Evolutionary conservation across 2,888 invertebrate species (phyloP).

Genomic region (Sinelater perroti): DNA sequence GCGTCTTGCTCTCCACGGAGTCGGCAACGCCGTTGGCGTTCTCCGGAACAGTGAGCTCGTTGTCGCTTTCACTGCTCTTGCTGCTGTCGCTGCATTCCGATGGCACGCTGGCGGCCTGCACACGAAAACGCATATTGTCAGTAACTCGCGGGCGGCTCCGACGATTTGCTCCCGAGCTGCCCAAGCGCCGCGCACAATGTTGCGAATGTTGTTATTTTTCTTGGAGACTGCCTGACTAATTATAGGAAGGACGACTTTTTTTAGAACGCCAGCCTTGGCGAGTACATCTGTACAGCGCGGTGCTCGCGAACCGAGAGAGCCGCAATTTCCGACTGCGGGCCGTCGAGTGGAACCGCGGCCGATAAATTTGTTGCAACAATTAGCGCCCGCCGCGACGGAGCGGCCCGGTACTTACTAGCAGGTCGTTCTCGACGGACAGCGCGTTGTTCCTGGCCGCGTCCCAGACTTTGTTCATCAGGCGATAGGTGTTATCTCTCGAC

Average conservation of each 20-base stretch:
- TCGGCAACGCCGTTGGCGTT: conserved; percentile 18
- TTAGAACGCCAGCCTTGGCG: conserved; percentile 12
- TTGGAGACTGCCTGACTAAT: conserved; percentile 6
- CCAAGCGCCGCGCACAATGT: too few relatives aligned
- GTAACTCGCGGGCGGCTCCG: too few relatives aligned
- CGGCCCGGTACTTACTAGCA: conserved; percentile 33
- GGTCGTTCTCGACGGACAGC: conserved; percentile 51
- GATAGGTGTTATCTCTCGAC: conserved; percentile 87
- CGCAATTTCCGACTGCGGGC: too few relatives aligned
- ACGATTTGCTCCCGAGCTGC: too few relatives aligned
- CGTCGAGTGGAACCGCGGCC: too few relatives aligned
- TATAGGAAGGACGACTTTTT: conserved; percentile 11
- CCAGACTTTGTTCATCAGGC: conserved; percentile 88
- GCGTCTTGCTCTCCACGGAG: conserved; percentile 18
- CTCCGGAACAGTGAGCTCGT: conserved; percentile 39
- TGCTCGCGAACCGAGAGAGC: conserved; percentile 12
- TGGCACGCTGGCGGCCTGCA: conserved; percentile 33
- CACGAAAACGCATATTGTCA: conserved; percentile 18
- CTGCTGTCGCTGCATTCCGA: conserved; percentile 48
- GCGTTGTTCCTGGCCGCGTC: conserved; percentile 66
- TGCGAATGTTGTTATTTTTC: background rate
- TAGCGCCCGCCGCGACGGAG: too few relatives aligned
- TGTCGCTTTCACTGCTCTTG: conserved; percentile 47
- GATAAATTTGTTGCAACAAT: too few relatives aligned
- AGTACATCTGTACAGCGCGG: conserved; percentile 8